phyloP scores from a whole-genome alignment of 2,888 invertebrate genomes.

The Rapana venosa region DNA sequence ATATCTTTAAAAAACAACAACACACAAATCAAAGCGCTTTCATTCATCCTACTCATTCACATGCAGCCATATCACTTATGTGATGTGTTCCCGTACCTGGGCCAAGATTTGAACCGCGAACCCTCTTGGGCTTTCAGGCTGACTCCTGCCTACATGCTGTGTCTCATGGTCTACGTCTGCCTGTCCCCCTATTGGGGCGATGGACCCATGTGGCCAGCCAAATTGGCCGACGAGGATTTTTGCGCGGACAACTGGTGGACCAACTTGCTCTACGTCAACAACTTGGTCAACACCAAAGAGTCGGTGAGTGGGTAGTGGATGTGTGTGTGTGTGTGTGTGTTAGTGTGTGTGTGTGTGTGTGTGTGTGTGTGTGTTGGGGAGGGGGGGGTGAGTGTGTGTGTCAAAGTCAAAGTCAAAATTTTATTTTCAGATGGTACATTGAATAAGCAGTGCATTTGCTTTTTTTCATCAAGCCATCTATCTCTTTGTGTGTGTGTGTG shows the following conservation, averaged over 20 bases:
- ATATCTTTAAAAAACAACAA: too few species aligned
- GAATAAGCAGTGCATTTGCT: too few species aligned
- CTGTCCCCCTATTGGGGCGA: constrained; percentile 28
- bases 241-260: constrained; percentile 70
- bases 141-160: constrained; percentile 45
- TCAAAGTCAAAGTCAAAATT: too few species aligned
- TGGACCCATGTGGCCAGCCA: constrained; percentile 44
- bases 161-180: constrained; percentile 35
- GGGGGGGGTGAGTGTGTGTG: too few species aligned
- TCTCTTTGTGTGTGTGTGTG: too few species aligned
- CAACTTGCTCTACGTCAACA: constrained; percentile 72
- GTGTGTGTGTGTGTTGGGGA: not conserved
- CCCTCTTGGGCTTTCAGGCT: constrained; percentile 36
- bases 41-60: too few species aligned
- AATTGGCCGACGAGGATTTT: constrained; percentile 52
- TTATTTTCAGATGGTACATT: too few species aligned
- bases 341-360: not conserved
- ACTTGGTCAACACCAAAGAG: constrained; percentile 55
- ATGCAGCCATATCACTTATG: too few species aligned
- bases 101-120: too few species aligned
- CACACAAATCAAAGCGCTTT: too few species aligned
- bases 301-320: constrained; percentile 58
- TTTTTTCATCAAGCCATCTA: too few species aligned
- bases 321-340: not conserved
- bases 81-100: too few species aligned